Evolutionary conservation across 1,140 invertebrate species (phyloP).

Genomic region (Drosophila kanapiae): DNA sequence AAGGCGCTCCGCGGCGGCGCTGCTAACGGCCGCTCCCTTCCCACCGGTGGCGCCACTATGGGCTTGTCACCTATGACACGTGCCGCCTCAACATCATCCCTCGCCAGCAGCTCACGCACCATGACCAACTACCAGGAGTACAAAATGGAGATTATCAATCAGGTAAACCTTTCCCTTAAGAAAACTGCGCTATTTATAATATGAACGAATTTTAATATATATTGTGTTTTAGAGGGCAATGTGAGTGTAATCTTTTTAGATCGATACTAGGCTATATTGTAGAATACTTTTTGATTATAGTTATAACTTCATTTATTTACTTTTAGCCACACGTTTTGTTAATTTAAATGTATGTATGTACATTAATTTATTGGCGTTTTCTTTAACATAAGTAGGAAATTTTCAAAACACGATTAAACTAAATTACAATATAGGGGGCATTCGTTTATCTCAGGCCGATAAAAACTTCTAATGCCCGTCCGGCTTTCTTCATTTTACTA

Average conservation of each 20-base stretch:
- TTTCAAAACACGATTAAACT: too few relatives aligned
- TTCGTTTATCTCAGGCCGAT: slow-evolving; percentile 70
- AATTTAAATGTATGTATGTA: too few relatives aligned
- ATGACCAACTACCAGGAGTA: slow-evolving; percentile 83
- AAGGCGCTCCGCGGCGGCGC: slow-evolving; percentile 52
- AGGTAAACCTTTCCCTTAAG: slow-evolving; percentile 44
- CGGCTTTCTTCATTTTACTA: slow-evolving; percentile 27
- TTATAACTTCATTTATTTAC: too few relatives aligned
- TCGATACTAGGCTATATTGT: too few relatives aligned
- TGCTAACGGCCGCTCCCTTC: slow-evolving; percentile 54
- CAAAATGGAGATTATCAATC: slow-evolving; percentile 83
- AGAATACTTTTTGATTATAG: too few relatives aligned
- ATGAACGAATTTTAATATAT: not conserved
- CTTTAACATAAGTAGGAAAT: too few relatives aligned
- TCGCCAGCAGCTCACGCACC: slow-evolving; percentile 77
- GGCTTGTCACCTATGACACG: slow-evolving; percentile 61
- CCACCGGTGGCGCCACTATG: slow-evolving; percentile 30
- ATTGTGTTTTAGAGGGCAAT: not conserved
- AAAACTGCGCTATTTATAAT: not conserved
- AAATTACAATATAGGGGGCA: too few relatives aligned
- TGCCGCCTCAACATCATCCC: slow-evolving; percentile 76
- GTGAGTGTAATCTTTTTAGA: not conserved
- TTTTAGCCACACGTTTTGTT: too few relatives aligned
- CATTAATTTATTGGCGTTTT: too few relatives aligned
- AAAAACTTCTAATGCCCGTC: slow-evolving; percentile 49